Base-by-base conservation (phyloP, 2,888 invertebrate species). In the Stenodema calcarata region DNA sequence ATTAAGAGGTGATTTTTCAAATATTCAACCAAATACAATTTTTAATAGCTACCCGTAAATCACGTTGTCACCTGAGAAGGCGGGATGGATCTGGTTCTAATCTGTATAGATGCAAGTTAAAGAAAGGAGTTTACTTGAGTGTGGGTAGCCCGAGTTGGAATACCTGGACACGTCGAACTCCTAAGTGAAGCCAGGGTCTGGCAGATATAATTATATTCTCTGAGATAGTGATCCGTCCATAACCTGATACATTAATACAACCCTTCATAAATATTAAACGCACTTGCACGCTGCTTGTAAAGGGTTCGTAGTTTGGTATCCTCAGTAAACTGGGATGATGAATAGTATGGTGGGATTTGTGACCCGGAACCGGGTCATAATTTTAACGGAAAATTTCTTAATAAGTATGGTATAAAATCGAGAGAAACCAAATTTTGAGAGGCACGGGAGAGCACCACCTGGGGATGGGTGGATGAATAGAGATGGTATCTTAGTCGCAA, bases 21-120 rank as follows among this genome's bases (percentile, higher is more conserved):
- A n/a, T n/a, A n/a, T n/a, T n/a, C n/a, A n/a, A n/a, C n/a, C n/a
- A n/a, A n/a, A n/a, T n/a, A n/a, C n/a, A n/a, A n/a, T n/a, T n/a
- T n/a, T n/a, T 75, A 75, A 35, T 75, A 75, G 41, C 75, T n/a
- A 28, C 0, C n/a, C 75, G 42, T 75, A 41, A 75, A 75, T 75
- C 75, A 41, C 42, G 75, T 75, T 75, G 75, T 41, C 75, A 75
- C 75, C 42, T 42, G 75, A 75, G 42, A 75, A 42, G 75, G 41
- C n/a, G 75, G 75, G 75, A 75, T 75, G 75, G 75, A 75, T 75
- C 75, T 75, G 75, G 75, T 75, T 75, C 75, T 75, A 75, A 75
- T 75, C 75, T 75, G 35, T 75, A 75, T 75, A 28, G 75, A 75
- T 75, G 75, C 75, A 35, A 75, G 75, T 75, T 75, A 75, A 75